These are phyloP conservation scores for Coracias cyanogaster DNA, from an alignment of 2,797 vertebrate species.

Conservation along the genomic window DNA sequence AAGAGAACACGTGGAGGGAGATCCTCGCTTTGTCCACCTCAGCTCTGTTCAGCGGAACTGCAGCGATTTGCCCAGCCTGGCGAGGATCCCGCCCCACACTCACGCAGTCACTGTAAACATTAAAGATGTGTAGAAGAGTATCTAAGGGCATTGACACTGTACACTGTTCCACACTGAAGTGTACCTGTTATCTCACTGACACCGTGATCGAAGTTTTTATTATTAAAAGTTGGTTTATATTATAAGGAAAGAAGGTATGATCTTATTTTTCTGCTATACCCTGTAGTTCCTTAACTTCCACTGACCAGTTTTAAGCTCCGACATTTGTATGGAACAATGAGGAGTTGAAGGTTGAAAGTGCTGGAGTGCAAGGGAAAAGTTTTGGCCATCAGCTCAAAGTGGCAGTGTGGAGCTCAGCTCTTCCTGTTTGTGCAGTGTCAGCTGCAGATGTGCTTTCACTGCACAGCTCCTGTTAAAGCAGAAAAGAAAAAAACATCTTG, in stretches of 20 bases:
- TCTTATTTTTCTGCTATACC: conserved; percentile 5
- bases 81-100: not conserved
- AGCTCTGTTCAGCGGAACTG: not conserved
- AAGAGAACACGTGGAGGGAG: fast-evolving
- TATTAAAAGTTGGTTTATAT: conserved; percentile 79
- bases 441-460: not conserved
- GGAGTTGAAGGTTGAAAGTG: not conserved
- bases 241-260: conserved; percentile 40
- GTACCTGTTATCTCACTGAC: conserved; percentile 58
- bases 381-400: not conserved
- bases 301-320: not conserved
- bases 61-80: not conserved
- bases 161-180: conserved; percentile 71
- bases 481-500: not conserved
- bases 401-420: not conserved
- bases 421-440: not conserved
- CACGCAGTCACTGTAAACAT: not conserved
- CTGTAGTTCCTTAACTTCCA: not conserved
- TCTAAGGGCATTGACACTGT: conserved; percentile 15
- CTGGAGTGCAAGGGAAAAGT: not conserved
- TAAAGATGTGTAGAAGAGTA: not conserved
- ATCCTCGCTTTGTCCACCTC: not conserved
- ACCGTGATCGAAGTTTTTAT: conserved; percentile 68
- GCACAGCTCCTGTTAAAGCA: not conserved
- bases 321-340: not conserved